Evolutionary conservation across 2,113 vertebrate genomes (phyloP), one percentile per base, ranked within the genome.

Genomic region (Riparia riparia): DNA sequence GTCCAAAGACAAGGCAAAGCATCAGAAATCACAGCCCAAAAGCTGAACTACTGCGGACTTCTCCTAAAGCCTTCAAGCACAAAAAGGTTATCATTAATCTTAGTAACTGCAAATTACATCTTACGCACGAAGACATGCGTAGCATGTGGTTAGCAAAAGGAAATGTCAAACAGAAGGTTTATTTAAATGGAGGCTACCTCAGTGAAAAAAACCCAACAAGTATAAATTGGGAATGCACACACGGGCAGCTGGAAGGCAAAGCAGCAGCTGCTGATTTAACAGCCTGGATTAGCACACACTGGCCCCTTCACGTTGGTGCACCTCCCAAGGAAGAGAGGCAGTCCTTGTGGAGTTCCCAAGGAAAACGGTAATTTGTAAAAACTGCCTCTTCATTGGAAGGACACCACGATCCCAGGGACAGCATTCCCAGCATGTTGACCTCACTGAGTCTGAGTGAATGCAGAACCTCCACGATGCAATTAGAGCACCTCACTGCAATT

Each of bases 211-310:
- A 17, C 12, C 24, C 57, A 82, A 53, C 41, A 60, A 60, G 21
- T 47, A 63, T 54, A 32, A 54, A 68, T 3, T 47, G 44, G 61
- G 39, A 90, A 87, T 42, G 60, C 13, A 47, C 66, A 58, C 24
- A 15, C 5, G 50, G 61, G 76, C 56, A 90, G 56, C 69, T 71
- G 56, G 51, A 71, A 93, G 53, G 53, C 41, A 51, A 3, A 88
- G 57, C 26, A 82, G 82, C 42, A 86, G 45, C 66, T 85, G 79
- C 71, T 92, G 74, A 72, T 49, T 56, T 86, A 68, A 90, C 49
- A 51, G 24, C 63, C 49, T 25, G 47, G 47, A 74, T 85, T 82
- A 82, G 66, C 70, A 86, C 44, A 68, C 71, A 60, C 32, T 42
- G 57, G 57, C n/a, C 76, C 79, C 71, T 85, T 78, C 49, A 42